These are phyloP conservation scores for Drymodes brunneopygia DNA, from an alignment of 2,113 vertebrate genomes.

Conservation along the genomic window DNA sequence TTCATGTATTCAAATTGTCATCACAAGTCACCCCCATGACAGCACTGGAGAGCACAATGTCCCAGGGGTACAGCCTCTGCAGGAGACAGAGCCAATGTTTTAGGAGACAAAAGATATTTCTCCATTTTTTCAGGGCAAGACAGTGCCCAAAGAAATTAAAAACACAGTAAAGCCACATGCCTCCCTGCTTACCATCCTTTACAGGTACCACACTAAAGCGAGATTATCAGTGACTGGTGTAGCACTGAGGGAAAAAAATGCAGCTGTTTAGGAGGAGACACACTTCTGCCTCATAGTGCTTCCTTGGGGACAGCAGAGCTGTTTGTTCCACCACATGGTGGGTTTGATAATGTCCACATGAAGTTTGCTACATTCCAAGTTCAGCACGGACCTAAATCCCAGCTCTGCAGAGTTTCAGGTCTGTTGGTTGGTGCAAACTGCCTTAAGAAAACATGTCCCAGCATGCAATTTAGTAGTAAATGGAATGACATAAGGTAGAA, in stretches of 20 bases:
- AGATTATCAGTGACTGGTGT: neutral
- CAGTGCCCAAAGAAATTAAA: neutral
- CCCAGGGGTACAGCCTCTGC: neutral
- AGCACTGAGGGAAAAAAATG: neutral
- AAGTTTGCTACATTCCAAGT: neutral
- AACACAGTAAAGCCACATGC: neutral
- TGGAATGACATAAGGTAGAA: neutral
- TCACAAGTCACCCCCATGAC: neutral
- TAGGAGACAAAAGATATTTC: neutral
- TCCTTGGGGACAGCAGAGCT: neutral
- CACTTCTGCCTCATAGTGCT: neutral
- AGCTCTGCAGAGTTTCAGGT: neutral
- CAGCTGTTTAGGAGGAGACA: neutral
- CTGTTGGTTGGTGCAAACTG: neutral
- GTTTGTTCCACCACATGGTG: neutral
- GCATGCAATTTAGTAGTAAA: neutral
- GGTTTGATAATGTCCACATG: neutral
- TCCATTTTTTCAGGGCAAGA: neutral
- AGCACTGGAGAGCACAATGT: neutral
- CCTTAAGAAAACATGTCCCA: neutral
- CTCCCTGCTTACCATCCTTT: neutral
- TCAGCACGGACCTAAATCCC: neutral
- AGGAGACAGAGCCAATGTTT: neutral
- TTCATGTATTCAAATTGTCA: neutral
- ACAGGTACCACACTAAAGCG: neutral